Conservation (phyloP, 2,888 invertebrate genomes). For the Acrobasis suavella region DNA sequence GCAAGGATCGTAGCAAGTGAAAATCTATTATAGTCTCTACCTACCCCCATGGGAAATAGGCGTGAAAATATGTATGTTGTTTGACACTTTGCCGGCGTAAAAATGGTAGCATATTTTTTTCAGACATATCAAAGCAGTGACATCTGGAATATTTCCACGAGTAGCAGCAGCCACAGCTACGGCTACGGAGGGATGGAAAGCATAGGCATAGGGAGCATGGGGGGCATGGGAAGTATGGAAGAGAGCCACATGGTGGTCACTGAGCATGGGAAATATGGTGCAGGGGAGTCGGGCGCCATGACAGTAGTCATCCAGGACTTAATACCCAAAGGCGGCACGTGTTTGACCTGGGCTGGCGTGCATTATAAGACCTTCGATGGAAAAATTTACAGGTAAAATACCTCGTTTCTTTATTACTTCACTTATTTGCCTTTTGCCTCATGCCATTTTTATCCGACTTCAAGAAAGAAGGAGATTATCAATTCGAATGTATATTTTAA, state of each 20-base stretch:
- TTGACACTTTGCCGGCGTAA: too few relatives aligned
- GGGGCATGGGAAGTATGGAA: slow-evolving; percentile 27
- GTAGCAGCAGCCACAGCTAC: slow-evolving; percentile 25
- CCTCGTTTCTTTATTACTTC: background rate
- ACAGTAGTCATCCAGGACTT: slow-evolving; percentile 59
- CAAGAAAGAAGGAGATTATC: too few relatives aligned
- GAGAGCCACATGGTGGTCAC: background rate
- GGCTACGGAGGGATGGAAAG: slow-evolving; percentile 12
- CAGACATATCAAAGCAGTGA: slow-evolving; percentile 13
- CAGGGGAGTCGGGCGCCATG: slow-evolving; percentile 36
- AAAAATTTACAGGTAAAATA: slow-evolving; percentile 84
- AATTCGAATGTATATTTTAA: too few relatives aligned
- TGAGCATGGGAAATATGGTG: slow-evolving; percentile 23
- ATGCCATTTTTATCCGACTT: too few relatives aligned
- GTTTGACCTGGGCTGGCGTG: slow-evolving; percentile 90
- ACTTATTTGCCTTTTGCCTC: too few relatives aligned
- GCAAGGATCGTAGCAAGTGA: too few relatives aligned
- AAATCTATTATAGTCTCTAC: too few relatives aligned
- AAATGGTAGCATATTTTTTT: background rate
- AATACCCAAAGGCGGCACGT: slow-evolving; percentile 85
- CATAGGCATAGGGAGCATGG: background rate
- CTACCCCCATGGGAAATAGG: too few relatives aligned
- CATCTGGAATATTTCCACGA: slow-evolving; percentile 21
- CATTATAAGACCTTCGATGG: slow-evolving; percentile 95
- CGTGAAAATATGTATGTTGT: too few relatives aligned